Evolutionary conservation across 2,797 vertebrate genomes (phyloP).

Genomic region (Sternarchorhynchus goeldii): DNA sequence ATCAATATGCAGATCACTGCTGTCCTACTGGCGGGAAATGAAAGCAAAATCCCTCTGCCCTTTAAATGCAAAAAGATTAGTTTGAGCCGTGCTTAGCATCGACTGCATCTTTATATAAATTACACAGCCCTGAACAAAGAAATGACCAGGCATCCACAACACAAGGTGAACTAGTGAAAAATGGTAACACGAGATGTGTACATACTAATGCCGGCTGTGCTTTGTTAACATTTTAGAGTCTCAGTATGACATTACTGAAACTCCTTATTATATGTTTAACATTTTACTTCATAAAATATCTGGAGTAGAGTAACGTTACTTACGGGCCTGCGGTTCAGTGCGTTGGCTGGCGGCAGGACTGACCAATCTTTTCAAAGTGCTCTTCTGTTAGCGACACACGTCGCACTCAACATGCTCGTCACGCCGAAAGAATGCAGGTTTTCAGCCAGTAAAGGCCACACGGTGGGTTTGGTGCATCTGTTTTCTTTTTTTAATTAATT

Average conservation of each 20-base stretch:
- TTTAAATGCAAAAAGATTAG: conserved; percentile 57
- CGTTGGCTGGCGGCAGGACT: background rate
- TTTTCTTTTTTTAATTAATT: background rate
- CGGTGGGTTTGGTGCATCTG: background rate
- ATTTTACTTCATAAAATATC: background rate
- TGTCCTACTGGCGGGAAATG: conserved; percentile 55
- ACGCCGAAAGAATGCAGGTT: too few species aligned
- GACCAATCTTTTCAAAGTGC: background rate
- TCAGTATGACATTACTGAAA: background rate
- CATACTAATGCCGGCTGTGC: background rate
- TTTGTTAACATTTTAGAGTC: background rate
- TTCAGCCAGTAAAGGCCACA: background rate
- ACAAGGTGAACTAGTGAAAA: conserved; percentile 14
- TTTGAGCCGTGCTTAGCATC: conserved; percentile 47
- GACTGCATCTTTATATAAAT: conserved; percentile 30
- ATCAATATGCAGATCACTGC: conserved; percentile 53
- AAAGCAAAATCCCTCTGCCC: conserved; percentile 59
- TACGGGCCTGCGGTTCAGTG: background rate
- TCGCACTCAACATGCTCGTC: background rate
- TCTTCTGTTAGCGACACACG: background rate
- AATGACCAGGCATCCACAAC: background rate
- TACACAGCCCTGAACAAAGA: conserved; percentile 21
- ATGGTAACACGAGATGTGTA: background rate
- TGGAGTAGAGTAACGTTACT: background rate
- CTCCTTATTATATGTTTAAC: background rate